Evolutionary conservation across 2,797 vertebrate genomes (phyloP), one percentile per base, ranked within the genome.

Genomic region (Zenarchopterus dispar): DNA sequence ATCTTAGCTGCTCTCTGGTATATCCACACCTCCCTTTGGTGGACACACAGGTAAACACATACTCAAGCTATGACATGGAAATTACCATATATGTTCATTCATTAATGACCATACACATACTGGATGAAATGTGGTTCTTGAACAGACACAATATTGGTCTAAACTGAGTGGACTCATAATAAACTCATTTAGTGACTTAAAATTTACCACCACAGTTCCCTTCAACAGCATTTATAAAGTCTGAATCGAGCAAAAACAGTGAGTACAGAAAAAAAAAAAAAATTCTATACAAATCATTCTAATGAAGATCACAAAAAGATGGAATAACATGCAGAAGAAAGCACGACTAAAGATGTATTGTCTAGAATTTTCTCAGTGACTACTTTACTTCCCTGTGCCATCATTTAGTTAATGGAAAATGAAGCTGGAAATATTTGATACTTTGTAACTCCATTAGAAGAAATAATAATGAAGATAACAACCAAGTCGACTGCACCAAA

Each of bases 1-100:
- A 84, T 81, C 72, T 48, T 10, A 65, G 62, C 67, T 17, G 54
- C 46, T 70, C 74, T 56, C 50, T 55, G 74, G 74, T 69, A 62
- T 73, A 73, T 84, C 77, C 62, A 67, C 46, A 65, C 73, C 70
- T 77, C 60, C 72, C 28, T 59, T 48, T 33, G n/a, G 18, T 45
- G 43, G 33, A 4, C 33, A 36, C 43, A n/a, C 9, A 21, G 21
- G 9, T 46, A 21, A 21, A 58, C 59, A 39, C 23, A 41, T 52
- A 61, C 56, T 66, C 65, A 49, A 47, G 21, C 16, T 43, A 36
- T 28, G n/a, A 46, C 65, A 62, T 24, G 31, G 18, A 26, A 70
- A 46, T 51, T 46, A 44, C 18, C 8, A 53, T 19, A 42, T 16
- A 41, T 26, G 24, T 23, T 31, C 5, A 51, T 51, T 65, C 18